Evolutionary conservation across 1,140 invertebrate species (phyloP), one percentile per base, ranked within the genome.

Genomic region (Ceratitis capitata): DNA sequence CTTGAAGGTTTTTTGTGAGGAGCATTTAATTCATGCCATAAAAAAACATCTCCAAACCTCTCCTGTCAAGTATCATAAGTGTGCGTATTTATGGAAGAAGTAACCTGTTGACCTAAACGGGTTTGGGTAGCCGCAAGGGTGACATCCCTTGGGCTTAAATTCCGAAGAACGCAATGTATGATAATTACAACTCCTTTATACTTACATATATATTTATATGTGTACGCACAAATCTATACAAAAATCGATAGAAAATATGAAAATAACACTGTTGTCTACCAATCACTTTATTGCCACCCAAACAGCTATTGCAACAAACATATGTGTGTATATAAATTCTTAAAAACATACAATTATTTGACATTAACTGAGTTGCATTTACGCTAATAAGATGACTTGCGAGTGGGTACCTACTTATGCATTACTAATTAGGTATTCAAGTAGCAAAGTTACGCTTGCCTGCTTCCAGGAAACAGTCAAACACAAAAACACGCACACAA

Each of bases 351-450:
- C 32, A 69, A 6, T 42, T 45, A 45, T 45, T 78, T 78, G 69
- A 45, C 42, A 78, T 19, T 23, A 78, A 23, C 19, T 78, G n/a
- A 39, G 35, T 3, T 42, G 32, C 69, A 78, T 35, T 78, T 23
- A 32, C 69, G n/a, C 69, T 12, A 23, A 64, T 35, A 23, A 29
- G 6, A 64, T 64, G 35, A 23, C 39, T 39, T 42, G 26, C n/a
- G 29, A n/a, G n/a, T n/a, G n/a, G n/a, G n/a, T n/a, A n/a, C n/a
- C n/a, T n/a, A n/a, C n/a, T n/a, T n/a, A n/a, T 9, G 9, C 19
- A 53, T 56, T 3, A 19, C 69, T 78, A 78, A 78, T 78, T 78
- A 78, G 39, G 10, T 35, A 69, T 78, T 42, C 69, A 78, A 42
- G 39, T 78, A 35, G 39, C 39, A 45, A 19, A 12, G 19, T 42